Base-by-base conservation (phyloP, 2,113 vertebrate genomes). In the Heterotis niloticus region DNA sequence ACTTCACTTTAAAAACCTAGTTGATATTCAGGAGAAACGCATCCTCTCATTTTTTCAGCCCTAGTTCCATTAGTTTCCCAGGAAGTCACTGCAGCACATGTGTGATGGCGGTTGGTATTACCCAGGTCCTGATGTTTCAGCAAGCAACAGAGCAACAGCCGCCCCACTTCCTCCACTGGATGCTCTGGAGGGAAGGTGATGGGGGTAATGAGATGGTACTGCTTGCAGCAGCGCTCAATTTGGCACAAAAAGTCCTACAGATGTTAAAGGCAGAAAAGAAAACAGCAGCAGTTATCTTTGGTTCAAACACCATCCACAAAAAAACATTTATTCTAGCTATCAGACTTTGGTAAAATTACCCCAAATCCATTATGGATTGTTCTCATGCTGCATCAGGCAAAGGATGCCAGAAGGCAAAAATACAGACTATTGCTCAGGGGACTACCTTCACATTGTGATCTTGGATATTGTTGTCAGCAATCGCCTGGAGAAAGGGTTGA, bases 101-200 rank as follows among this genome's bases (percentile, higher is more conserved):
- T 18, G 17, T 16, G 14, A 24, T 65, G 64, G n/a, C 10, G 87
- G 83, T 81, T 81, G 81, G 78, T 44, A 77, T 89, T 95, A 99
- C 98, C 98, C 74, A 99, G 94, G 90, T 99, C 98, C 80, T 99
- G 96, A 81, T 99, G 98, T 84, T 99, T 99, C 68, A 99, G 91
- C 78, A 99, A 94, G 88, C 96, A 99, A 86, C 98, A 99, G 29
- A 99, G 86, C 54, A 99, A 90, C 82, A 99, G 90, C 64, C 98
- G 96, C 74, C 98, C 98, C 23, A 99, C 97, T 88, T 99, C 97
- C 90, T 99, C 98, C 85, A 99, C 97, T 0, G 97, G 98, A 85
- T 99, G 98, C 69, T 99, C 98, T 0, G 91, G 95, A 65, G 97
- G 97, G 85, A 99, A 98, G 0, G 93, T 96, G 85, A 99, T 99